These are phyloP conservation scores for Myotis planiceps DNA, from an alignment of 2,797 vertebrate species.

Conservation along the genomic window DNA sequence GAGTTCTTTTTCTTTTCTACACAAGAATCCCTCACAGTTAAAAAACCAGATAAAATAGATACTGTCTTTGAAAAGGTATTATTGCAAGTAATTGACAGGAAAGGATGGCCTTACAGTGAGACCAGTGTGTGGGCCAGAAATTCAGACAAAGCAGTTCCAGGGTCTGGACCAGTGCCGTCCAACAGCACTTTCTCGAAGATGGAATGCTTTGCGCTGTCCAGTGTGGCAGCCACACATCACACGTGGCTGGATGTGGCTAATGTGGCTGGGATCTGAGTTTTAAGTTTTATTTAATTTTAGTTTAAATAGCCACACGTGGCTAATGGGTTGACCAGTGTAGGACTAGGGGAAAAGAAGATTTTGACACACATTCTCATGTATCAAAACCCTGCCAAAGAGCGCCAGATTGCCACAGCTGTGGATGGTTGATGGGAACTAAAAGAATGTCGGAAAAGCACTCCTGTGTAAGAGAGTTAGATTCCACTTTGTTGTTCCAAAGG, in stretches of 20 bases:
- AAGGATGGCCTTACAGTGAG: slow-evolving; percentile 46
- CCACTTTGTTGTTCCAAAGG: background rate
- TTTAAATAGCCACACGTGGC: background rate
- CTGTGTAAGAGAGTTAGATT: background rate
- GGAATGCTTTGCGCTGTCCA: accelerated
- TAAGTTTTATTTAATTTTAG: background rate
- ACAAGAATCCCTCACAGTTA: background rate
- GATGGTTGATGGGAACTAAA: background rate
- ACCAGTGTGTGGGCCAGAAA: slow-evolving; percentile 53
- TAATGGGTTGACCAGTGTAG: background rate
- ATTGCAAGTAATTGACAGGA: slow-evolving; percentile 8
- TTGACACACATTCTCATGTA: slow-evolving; percentile 26
- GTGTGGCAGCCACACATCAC: background rate
- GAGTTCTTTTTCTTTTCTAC: slow-evolving; percentile 62
- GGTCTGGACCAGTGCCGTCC: background rate
- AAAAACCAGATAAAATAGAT: slow-evolving; percentile 64
- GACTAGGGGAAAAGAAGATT: background rate
- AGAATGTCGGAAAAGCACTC: background rate
- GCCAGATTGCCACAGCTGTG: background rate
- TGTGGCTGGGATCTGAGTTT: background rate
- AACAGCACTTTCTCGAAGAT: accelerated
- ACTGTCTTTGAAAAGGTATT: slow-evolving; percentile 46
- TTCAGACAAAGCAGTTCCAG: slow-evolving; percentile 40
- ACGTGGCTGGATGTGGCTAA: background rate
- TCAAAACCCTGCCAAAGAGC: background rate